Evolutionary conservation across 2,797 vertebrate species (phyloP), one percentile per base, ranked within the genome.

Genomic region (Girardinus metallicus): DNA sequence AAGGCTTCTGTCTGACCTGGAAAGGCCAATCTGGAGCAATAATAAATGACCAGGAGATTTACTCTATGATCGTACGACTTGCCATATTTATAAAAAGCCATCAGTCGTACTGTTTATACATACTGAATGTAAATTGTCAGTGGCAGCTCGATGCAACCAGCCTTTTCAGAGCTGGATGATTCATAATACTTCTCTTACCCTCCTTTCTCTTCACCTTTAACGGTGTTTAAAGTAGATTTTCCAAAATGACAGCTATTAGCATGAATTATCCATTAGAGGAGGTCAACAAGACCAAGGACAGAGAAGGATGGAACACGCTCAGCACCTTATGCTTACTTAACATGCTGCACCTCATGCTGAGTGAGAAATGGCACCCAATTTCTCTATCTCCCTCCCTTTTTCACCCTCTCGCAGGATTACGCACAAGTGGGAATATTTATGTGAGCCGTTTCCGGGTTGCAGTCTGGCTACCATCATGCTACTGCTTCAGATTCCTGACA

Each of bases 261-360:
- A 85, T 89, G 80, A 88, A 90, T 91, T 86, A 88, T 87, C 86
- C 81, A 90, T 87, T 85, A 81, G 82, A 81, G 68, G 82, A 82
- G 81, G 86, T 73, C 80, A 68, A 13, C 1, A 9, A 68, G 64
- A 79, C 64, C 78, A 86, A 88, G 85, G 86, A 75, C 80, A 75
- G 34, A 21, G 74, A 82, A 87, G 81, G 82, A 74, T 85, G 75
- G 55, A 76, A 83, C 68, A 77, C 70, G 74, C 64, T 78, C 47
- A 1, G 41, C 70, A 57, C 80, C 82, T 83, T 71, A 79, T 75
- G 70, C 70, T 81, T 77, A 85, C 76, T 83, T 80, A 71, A 75
- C 77, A 87, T 89, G 83, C 87, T 31, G 41, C 62, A 49, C 80
- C 46, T 55, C 66, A n/a, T 29, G 16, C 74, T 9, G 70, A 82